These are phyloP conservation scores for Hippocampus comes DNA, from an alignment of 2,113 vertebrate species.

Conservation along the genomic window DNA sequence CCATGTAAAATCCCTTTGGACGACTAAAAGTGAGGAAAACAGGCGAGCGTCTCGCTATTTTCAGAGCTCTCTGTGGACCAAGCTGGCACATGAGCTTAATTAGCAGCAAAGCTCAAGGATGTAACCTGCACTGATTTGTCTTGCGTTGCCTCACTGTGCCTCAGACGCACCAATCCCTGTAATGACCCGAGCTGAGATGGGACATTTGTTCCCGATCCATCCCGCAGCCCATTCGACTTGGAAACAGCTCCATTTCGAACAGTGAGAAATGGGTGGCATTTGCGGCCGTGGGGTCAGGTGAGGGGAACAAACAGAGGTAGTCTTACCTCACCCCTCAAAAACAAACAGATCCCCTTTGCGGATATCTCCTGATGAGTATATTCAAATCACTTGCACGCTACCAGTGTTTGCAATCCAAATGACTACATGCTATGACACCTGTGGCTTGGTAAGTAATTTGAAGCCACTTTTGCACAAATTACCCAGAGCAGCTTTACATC, in stretches of 20 bases:
- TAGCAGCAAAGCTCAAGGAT: background rate
- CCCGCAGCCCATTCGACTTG: constrained; percentile 1
- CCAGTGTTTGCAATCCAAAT: constrained; percentile 59
- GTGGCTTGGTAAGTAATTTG: constrained; percentile 49
- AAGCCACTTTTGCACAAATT: constrained; percentile 43
- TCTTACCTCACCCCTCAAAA: constrained; percentile 18
- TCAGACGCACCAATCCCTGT: constrained; percentile 16
- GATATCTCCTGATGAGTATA: constrained; percentile 30
- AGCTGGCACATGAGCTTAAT: constrained; percentile 28
- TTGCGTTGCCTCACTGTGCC: constrained; percentile 35
- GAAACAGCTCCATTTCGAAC: too few relatives aligned
- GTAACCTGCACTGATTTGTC: constrained; percentile 17
- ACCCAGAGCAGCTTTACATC: constrained; percentile 43
- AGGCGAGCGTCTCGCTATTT: constrained; percentile 60
- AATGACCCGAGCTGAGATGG: constrained; percentile 42
- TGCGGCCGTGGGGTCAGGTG: background rate
- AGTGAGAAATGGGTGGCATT: background rate
- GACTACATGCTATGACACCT: constrained; percentile 45
- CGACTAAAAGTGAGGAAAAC: constrained; percentile 51
- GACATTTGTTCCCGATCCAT: constrained; percentile 5
- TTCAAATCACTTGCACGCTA: constrained; percentile 46
- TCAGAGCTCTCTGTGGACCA: constrained; percentile 62
- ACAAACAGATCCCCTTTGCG: constrained; percentile 26
- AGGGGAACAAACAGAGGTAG: constrained; percentile 7
- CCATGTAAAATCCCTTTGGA: constrained; percentile 55